Conservation (phyloP, 2,888 invertebrate species). For the Epinotia brunnichana region DNA sequence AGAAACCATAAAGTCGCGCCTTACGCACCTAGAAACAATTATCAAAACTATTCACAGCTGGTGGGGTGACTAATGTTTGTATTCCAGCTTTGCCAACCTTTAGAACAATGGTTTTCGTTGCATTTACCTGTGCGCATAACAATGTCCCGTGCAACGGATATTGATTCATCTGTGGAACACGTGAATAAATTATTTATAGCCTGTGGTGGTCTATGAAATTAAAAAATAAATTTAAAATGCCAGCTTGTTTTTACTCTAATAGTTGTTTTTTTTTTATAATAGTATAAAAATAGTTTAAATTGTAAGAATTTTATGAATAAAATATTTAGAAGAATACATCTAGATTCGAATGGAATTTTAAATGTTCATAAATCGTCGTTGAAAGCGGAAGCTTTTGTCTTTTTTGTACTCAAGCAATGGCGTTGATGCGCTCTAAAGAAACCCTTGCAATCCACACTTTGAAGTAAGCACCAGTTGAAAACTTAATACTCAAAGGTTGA, state of each 20-base stretch:
- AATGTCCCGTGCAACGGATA: constrained; percentile 30
- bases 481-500: too few species aligned
- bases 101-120: constrained; percentile 36
- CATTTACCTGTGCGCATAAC: constrained; percentile 30
- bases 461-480: too few species aligned
- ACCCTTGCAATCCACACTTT: too few species aligned
- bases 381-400: too few species aligned
- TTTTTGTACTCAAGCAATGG: not conserved
- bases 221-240: not conserved
- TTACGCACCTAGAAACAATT: not conserved
- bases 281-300: too few species aligned
- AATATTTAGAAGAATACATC: too few species aligned
- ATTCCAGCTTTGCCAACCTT: constrained; percentile 29
- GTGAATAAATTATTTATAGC: constrained; percentile 16
- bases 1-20: not conserved
- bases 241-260: too few species aligned
- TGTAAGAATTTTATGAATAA: too few species aligned
- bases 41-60: constrained; percentile 31
- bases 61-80: constrained; percentile 36
- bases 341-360: too few species aligned
- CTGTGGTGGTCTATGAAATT: not conserved
- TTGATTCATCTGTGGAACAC: constrained; percentile 38
- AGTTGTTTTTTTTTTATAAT: too few species aligned
- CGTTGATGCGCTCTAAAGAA: not conserved
- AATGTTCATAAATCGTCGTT: too few species aligned